Evolutionary conservation across 2,888 invertebrate species (phyloP).

Genomic region (Yponomeuta sedellus): DNA sequence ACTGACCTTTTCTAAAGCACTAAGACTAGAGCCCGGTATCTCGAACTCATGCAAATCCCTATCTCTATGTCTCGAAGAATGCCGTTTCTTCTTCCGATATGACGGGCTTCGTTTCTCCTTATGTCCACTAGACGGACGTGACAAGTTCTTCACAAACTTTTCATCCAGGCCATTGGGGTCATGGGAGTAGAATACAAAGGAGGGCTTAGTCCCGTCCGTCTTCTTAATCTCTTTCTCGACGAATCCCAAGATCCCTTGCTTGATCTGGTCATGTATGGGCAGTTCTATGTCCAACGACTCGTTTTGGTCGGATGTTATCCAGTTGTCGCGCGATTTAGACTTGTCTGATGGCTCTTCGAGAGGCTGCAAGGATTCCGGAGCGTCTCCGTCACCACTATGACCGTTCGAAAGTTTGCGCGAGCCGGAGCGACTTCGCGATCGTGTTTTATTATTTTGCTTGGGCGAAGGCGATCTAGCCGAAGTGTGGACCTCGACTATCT

Average conservation of each 20-base stretch:
- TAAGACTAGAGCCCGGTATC: constrained; percentile 68
- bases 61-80: constrained; percentile 63
- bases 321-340: constrained; percentile 56
- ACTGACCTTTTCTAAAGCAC: constrained; percentile 64
- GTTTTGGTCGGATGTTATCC: constrained; percentile 68
- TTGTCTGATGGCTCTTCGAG: constrained; percentile 42
- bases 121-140: constrained; percentile 67
- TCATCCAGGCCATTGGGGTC: constrained; percentile 69
- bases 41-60: constrained; percentile 70
- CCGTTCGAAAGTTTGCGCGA: constrained; percentile 64
- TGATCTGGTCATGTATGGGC: constrained; percentile 76
- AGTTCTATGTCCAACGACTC: constrained; percentile 76
- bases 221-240: constrained; percentile 72
- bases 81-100: constrained; percentile 65
- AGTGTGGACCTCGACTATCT: constrained; percentile 65
- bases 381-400: constrained; percentile 30
- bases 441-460: constrained; percentile 46
- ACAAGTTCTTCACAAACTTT: constrained; percentile 59
- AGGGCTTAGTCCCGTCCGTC: constrained; percentile 53
- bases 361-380: constrained; percentile 25
- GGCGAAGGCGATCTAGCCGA: constrained; percentile 62
- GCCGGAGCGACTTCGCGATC: constrained; percentile 50
- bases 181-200: constrained; percentile 70
- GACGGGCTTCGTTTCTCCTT: constrained; percentile 69
- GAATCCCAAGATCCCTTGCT: constrained; percentile 69